Conservation (phyloP, 2,888 invertebrate genomes). For the Pimpla rufipes region DNA sequence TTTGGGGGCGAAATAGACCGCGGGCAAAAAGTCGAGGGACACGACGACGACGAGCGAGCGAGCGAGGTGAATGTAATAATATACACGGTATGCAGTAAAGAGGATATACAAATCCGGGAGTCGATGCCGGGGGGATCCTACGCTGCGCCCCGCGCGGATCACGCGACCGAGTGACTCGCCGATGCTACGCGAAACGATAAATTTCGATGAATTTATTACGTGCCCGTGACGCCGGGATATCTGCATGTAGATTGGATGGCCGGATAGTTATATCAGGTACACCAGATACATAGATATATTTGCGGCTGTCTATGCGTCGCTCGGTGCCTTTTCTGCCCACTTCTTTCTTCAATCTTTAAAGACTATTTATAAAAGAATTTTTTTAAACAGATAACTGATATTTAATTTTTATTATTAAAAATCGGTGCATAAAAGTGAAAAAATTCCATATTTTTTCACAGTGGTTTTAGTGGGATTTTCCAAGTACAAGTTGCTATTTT, state of each 20-base stretch:
- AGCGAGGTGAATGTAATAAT: conserved; percentile 20
- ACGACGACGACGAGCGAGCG: neutral
- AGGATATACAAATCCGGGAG: conserved; percentile 16
- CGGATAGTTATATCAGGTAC: conserved; percentile 11
- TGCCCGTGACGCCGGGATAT: conserved; percentile 58
- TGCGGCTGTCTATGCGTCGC: conserved; percentile 44
- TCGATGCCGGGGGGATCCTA: neutral
- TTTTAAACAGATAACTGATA: no score
- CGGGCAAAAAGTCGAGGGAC: neutral
- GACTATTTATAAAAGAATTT: no score
- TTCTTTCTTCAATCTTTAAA: no score
- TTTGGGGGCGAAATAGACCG: conserved; percentile 1
- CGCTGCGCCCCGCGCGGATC: conserved; percentile 10
- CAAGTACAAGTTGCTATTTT: no score
- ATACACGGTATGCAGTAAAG: conserved; percentile 7
- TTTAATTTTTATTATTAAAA: no score
- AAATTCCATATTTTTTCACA: no score
- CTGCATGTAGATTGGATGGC: conserved; percentile 49
- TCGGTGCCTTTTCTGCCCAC: conserved; percentile 5
- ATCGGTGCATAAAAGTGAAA: no score
- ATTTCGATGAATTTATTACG: conserved; percentile 71
- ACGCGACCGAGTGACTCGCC: conserved; percentile 58
- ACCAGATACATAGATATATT: neutral
- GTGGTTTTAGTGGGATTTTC: no score
- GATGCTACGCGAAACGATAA: conserved; percentile 65